Evolutionary conservation across 2,113 vertebrate species (phyloP).

Genomic region (Henicopernis longicauda): DNA sequence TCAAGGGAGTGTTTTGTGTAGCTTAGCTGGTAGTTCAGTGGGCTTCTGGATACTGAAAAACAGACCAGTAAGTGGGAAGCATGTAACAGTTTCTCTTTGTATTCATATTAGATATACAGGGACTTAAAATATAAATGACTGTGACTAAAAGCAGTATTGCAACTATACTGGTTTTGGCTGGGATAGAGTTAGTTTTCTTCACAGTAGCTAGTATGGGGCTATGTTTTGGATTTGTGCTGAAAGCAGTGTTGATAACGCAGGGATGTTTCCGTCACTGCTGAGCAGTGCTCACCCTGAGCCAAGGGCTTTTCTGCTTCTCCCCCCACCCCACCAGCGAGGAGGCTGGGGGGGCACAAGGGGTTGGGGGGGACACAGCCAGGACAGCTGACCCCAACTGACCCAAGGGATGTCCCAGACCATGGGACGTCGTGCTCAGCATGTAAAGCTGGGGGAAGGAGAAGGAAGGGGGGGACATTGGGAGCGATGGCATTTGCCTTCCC

Average conservation of each 20-base stretch:
- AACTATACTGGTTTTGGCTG: background rate
- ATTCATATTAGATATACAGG: background rate
- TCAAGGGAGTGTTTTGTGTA: background rate
- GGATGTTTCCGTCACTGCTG: background rate
- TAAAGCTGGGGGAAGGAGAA: background rate
- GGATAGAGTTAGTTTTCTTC: background rate
- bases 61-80: background rate
- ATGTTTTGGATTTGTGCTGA: background rate
- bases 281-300: background rate
- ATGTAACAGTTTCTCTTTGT: background rate
- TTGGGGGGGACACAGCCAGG: too few relatives aligned
- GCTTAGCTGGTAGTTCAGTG: background rate
- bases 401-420: too few relatives aligned
- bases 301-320: background rate
- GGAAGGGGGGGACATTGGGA: background rate
- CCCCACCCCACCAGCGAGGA: rapidly evolving
- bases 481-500: background rate
- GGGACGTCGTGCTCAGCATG: background rate
- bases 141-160: background rate
- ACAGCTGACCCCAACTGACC: too few relatives aligned
- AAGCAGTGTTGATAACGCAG: rapidly evolving
- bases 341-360: too few relatives aligned
- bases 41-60: background rate
- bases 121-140: background rate
- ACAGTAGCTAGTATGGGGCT: background rate